phyloP scores from a whole-genome alignment of 2,888 invertebrate genomes.

The Temnothorax unifasciatus region DNA sequence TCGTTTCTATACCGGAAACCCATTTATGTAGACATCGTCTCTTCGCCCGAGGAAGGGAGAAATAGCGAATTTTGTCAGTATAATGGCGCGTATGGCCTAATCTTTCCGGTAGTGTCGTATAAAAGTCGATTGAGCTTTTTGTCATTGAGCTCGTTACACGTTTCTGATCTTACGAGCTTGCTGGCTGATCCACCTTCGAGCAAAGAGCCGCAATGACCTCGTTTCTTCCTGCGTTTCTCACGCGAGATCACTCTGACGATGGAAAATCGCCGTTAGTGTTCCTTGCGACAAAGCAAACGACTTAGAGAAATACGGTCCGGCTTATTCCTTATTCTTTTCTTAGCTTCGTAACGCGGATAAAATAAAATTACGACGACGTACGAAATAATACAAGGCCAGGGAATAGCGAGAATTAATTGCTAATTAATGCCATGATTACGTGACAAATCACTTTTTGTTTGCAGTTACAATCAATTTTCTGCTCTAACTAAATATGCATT shows the following conservation, averaged over 20 bases:
- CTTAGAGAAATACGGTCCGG: slow-evolving; percentile 5
- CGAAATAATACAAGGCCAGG: neutral
- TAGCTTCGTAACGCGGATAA: neutral
- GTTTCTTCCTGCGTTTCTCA: slow-evolving; percentile 4
- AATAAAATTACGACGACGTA: neutral
- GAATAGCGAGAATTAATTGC: neutral
- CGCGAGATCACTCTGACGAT: slow-evolving; percentile 6
- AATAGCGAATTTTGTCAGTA: slow-evolving; percentile 56
- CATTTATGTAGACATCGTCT: slow-evolving; percentile 53
- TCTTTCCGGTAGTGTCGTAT: slow-evolving; percentile 52
- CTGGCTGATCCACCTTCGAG: neutral
- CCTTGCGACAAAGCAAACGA: slow-evolving; percentile 6
- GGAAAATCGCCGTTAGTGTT: slow-evolving; percentile 19
- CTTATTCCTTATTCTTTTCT: neutral
- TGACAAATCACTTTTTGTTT: neutral
- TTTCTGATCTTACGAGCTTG: slow-evolving; percentile 46
- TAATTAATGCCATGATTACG: neutral
- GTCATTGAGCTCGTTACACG: slow-evolving; percentile 56
- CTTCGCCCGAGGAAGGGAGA: neutral
- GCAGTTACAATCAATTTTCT: neutral
- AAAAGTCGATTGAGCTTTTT: slow-evolving; percentile 67
- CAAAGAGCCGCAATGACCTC: slow-evolving; percentile 7
- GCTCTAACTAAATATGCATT: neutral
- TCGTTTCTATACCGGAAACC: slow-evolving; percentile 39
- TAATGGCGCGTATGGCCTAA: slow-evolving; percentile 40